Evolutionary conservation across 2,888 invertebrate genomes (phyloP).

Genomic region (Fragum fragum): DNA sequence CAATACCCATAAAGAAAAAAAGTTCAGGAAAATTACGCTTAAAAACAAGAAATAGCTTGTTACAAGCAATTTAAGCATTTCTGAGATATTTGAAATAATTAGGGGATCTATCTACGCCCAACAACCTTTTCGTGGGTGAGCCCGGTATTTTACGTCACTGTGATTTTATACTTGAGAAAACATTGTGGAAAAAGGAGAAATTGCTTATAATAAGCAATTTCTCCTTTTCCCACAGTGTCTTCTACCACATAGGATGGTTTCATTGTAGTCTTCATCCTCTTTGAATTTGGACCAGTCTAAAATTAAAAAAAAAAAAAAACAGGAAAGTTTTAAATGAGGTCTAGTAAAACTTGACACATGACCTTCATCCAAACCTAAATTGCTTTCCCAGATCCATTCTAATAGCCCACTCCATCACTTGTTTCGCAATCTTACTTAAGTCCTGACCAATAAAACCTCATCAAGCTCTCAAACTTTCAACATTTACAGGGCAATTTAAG

Average conservation of each 20-base stretch:
- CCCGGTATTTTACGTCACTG: too few species aligned
- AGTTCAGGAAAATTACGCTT: background rate
- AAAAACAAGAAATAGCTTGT: too few species aligned
- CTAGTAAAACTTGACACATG: constrained; percentile 16
- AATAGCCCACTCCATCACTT: background rate
- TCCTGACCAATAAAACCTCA: constrained; percentile 5
- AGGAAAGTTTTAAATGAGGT: constrained; percentile 3
- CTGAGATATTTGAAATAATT: too few species aligned
- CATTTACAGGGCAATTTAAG: constrained; percentile 22
- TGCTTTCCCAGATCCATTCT: background rate
- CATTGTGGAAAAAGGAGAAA: too few species aligned
- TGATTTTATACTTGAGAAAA: too few species aligned
- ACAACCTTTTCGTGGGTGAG: background rate
- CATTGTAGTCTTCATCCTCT: too few species aligned
- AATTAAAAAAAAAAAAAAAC: too few species aligned
- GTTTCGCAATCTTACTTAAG: constrained; percentile 11
- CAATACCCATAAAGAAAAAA: background rate
- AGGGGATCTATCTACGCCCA: too few species aligned
- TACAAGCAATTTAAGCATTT: background rate
- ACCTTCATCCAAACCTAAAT: background rate
- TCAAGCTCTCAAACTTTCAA: constrained; percentile 1
- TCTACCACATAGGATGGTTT: too few species aligned
- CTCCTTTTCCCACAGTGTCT: too few species aligned
- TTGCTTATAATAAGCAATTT: too few species aligned
- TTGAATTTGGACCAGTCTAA: too few species aligned